Evolutionary conservation across 2,797 vertebrate species (phyloP).

Genomic region (Dendrocincla fuliginosa): DNA sequence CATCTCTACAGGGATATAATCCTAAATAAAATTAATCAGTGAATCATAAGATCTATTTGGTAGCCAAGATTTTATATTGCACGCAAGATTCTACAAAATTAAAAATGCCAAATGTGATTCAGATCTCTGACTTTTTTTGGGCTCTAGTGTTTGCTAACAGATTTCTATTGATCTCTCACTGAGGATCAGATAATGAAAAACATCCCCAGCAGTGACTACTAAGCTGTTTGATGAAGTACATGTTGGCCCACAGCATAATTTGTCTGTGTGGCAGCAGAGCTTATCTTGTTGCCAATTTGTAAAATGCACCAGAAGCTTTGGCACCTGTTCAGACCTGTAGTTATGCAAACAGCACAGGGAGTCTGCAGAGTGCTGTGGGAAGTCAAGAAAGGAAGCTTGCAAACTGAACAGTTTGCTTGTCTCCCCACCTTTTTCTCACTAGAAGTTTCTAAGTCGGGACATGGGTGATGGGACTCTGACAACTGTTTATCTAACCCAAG

Average conservation of each 20-base stretch:
- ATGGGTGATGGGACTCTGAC: neutral
- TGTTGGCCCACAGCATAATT: neutral
- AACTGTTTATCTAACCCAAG: neutral
- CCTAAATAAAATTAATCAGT: neutral
- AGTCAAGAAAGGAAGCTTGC: neutral
- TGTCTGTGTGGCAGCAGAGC: neutral
- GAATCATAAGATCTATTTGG: neutral
- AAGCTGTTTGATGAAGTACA: neutral
- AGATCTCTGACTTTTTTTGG: neutral
- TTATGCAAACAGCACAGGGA: neutral
- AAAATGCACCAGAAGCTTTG: neutral
- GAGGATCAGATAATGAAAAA: neutral
- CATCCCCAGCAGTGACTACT: neutral
- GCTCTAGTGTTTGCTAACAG: neutral
- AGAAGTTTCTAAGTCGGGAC: neutral
- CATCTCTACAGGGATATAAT: neutral
- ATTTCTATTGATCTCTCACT: neutral
- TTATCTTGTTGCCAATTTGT: neutral
- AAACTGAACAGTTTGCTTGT: neutral
- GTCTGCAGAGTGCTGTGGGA: neutral
- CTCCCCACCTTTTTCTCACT: neutral
- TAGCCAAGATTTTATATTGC: neutral
- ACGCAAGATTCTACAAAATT: neutral
- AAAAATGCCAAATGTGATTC: neutral
- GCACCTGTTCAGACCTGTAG: neutral